phyloP scores from a whole-genome alignment of 1,140 invertebrate genomes.

The Papilio polyxenes region DNA sequence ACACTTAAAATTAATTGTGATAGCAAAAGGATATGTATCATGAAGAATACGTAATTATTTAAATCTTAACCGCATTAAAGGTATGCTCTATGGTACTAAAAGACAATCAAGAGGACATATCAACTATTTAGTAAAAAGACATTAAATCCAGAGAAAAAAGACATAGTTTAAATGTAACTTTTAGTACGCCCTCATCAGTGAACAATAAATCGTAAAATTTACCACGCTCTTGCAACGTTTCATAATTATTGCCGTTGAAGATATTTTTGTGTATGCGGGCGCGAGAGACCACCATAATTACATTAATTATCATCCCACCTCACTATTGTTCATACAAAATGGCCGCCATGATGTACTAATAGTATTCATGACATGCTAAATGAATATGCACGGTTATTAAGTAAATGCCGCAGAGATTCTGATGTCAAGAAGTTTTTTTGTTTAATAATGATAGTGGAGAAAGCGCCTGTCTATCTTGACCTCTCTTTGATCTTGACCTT shows the following conservation, averaged over 20 bases:
- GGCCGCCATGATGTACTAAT: constrained; percentile 54
- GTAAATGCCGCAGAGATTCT: neutral
- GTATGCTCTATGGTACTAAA: no score
- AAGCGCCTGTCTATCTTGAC: neutral
- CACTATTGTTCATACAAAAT: constrained; percentile 53
- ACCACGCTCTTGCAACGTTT: constrained; percentile 16
- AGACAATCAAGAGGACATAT: neutral
- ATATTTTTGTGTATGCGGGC: constrained; percentile 51
- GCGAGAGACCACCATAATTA: constrained; percentile 55
- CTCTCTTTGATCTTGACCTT: neutral
- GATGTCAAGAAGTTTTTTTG: neutral
- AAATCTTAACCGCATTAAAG: no score
- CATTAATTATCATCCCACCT: constrained; percentile 53
- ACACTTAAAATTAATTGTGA: neutral
- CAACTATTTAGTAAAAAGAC: neutral
- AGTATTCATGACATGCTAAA: constrained; percentile 55
- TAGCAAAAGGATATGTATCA: neutral
- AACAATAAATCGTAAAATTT: constrained; percentile 44
- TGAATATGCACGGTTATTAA: constrained; percentile 39
- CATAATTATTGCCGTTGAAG: constrained; percentile 47
- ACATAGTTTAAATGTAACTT: neutral
- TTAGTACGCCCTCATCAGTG: constrained; percentile 32
- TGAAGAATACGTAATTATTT: no score
- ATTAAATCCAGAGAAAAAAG: neutral
- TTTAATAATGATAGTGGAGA: neutral